phyloP scores from a whole-genome alignment of 2,888 invertebrate genomes.

The Nysson spinosus region DNA sequence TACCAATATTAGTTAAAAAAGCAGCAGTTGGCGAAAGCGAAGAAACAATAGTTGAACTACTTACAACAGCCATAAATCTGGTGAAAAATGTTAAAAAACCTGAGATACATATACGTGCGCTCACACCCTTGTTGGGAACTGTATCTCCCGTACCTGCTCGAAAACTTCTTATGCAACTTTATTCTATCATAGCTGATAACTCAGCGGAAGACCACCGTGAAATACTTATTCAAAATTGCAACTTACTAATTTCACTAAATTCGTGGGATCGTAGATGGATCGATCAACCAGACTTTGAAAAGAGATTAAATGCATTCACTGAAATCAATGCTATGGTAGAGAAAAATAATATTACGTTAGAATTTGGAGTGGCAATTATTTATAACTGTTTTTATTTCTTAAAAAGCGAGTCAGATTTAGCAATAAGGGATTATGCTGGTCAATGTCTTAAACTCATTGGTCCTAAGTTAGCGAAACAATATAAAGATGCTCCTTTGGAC shows the following conservation, averaged over 20 bases:
- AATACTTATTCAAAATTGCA: conserved; percentile 79
- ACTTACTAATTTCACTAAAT: conserved; percentile 85
- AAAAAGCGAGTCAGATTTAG: conserved; percentile 88
- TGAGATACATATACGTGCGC: conserved; percentile 82
- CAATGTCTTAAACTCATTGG: conserved; percentile 85
- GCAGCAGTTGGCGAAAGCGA: conserved; percentile 81
- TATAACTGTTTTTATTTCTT: conserved; percentile 91
- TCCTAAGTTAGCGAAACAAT: conserved; percentile 81
- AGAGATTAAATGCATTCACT: conserved; percentile 88
- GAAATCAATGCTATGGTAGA: conserved; percentile 81
- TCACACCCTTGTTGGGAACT: conserved; percentile 86
- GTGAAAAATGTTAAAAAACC: conserved; percentile 83
- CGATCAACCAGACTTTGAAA: conserved; percentile 95
- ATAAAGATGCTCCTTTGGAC: conserved; percentile 79
- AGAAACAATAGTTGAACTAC: conserved; percentile 84
- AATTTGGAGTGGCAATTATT: conserved; percentile 85
- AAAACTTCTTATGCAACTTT: conserved; percentile 83
- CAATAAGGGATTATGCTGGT: conserved; percentile 87
- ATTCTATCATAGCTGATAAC: conserved; percentile 81
- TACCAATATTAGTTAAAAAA: conserved; percentile 86
- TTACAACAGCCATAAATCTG: conserved; percentile 87
- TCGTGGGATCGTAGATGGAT: conserved; percentile 92
- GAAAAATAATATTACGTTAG: conserved; percentile 78
- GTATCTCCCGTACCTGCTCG: conserved; percentile 83
- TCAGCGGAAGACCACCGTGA: conserved; percentile 68